phyloP scores from a whole-genome alignment of 2,797 vertebrate genomes.

The Sebastiscus albofasciatus region DNA sequence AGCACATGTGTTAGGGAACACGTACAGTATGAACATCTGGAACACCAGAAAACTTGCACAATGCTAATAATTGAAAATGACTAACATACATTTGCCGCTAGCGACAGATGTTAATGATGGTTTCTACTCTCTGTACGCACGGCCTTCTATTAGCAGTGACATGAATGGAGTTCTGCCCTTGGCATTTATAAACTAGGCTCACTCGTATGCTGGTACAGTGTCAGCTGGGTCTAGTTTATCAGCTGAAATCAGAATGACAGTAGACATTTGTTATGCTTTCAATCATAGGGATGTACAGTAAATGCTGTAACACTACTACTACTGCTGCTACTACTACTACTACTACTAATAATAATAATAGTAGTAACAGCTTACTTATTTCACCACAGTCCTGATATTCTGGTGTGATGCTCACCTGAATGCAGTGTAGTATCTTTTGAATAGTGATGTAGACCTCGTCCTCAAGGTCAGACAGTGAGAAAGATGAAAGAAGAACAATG shows the following conservation, averaged over 20 bases:
- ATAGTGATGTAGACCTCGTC: constrained; percentile 6
- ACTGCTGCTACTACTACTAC: neutral
- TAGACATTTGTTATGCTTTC: constrained; percentile 4
- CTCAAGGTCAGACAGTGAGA: constrained; percentile 45
- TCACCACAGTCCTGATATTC: neutral
- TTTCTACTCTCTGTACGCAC: constrained; percentile 12
- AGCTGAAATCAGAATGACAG: constrained; percentile 5
- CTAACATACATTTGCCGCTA: constrained; percentile 25
- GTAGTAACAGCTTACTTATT: neutral
- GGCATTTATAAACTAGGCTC: constrained; percentile 23
- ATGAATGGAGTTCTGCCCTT: constrained; percentile 43
- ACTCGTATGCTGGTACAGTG: constrained; percentile 10
- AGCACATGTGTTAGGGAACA: constrained; percentile 11
- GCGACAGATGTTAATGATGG: constrained; percentile 45
- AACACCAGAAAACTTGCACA: constrained; percentile 15
- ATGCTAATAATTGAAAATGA: constrained; percentile 41
- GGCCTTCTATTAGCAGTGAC: constrained; percentile 26
- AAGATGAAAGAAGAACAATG: neutral
- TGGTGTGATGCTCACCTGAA: neutral
- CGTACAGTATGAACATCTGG: constrained; percentile 55
- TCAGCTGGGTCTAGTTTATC: constrained; percentile 8
- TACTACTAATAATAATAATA: neutral
- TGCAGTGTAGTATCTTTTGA: constrained; percentile 4
- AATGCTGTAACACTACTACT: neutral
- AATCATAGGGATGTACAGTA: neutral